Conservation (phyloP, 2,797 vertebrate genomes). For the Novumbra hubbsi region DNA sequence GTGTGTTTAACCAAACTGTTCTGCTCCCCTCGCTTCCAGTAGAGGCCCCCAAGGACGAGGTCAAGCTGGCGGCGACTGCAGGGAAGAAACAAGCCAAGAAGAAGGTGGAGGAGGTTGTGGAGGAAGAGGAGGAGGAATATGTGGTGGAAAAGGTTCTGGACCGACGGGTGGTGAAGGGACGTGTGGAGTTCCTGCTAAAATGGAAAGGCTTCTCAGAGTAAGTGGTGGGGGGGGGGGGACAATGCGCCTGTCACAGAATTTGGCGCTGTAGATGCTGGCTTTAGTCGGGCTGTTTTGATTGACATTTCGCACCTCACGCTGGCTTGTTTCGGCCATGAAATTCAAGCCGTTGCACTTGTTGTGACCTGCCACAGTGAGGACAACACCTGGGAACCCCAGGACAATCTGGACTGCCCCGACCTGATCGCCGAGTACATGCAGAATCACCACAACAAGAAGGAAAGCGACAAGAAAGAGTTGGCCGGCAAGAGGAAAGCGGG, state of each 20-base stretch:
- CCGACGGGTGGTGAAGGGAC: conserved; percentile 88
- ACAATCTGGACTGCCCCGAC: conserved; percentile 96
- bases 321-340: no score
- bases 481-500: conserved; percentile 85
- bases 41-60: conserved; percentile 66
- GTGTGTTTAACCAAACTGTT: background rate
- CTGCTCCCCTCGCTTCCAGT: background rate
- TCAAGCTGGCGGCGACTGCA: conserved; percentile 84
- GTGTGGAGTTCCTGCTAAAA: conserved; percentile 92
- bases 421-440: conserved; percentile 93
- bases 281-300: no score
- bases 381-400: conserved; percentile 97
- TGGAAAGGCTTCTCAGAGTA: conserved; percentile 98
- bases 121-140: conserved; percentile 96
- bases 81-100: conserved; percentile 93
- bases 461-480: conserved; percentile 74
- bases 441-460: conserved; percentile 88
- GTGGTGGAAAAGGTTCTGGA: conserved; percentile 97
- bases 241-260: no score
- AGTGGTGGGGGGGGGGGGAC: no score
- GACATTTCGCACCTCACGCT: no score
- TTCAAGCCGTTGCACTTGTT: background rate
- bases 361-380: conserved; percentile 80
- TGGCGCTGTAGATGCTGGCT: no score
- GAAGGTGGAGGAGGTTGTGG: conserved; percentile 87